phyloP scores from a whole-genome alignment of 2,113 vertebrate species.

The Myotis davidii region DNA sequence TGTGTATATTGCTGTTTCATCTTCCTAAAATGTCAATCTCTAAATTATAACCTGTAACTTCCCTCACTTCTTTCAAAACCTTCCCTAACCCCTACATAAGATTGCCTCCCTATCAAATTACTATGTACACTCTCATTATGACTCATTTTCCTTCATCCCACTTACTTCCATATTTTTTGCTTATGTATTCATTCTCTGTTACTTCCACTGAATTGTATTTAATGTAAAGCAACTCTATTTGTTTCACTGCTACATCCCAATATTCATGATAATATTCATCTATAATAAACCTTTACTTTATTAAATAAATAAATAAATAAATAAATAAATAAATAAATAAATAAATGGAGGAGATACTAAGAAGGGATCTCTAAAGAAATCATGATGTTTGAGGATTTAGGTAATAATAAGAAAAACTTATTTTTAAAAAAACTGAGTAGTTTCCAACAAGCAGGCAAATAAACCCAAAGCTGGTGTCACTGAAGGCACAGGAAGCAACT shows the following conservation, averaged over 20 bases:
- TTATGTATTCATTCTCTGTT: background rate
- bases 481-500: constrained; percentile 17
- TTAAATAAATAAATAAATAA: background rate
- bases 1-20: background rate
- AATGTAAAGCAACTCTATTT: background rate
- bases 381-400: background rate
- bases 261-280: background rate
- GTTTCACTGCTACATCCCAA: background rate
- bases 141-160: constrained; percentile 12
- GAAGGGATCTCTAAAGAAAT: background rate
- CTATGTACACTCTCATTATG: background rate
- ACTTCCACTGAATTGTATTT: background rate
- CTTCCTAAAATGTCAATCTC: background rate
- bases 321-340: background rate
- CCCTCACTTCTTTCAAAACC: background rate
- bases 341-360: background rate
- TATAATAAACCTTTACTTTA: background rate
- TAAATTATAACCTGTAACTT: background rate
- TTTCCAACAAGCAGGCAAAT: background rate
- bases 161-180: background rate
- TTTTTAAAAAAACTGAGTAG: background rate
- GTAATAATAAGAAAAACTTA: background rate
- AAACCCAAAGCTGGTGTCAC: background rate
- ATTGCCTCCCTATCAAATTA: background rate
- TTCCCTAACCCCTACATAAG: background rate